Evolutionary conservation across 2,888 invertebrate species (phyloP).

Genomic region (Campopleginae sp.): DNA sequence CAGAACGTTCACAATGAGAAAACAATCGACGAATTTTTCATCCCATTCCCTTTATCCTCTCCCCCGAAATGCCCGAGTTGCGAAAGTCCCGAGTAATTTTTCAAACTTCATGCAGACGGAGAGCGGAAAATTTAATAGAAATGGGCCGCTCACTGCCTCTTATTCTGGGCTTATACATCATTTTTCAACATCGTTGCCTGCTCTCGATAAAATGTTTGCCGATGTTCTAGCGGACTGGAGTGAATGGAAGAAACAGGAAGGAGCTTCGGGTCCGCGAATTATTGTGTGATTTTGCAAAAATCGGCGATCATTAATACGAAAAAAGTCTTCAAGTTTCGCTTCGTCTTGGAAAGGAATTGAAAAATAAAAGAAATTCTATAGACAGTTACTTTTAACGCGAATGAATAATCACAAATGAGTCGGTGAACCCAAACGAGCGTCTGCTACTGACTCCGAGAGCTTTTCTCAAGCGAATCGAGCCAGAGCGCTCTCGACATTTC

Average conservation of each 20-base stretch:
- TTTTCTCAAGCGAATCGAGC: constrained; percentile 50
- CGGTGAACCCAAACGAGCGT: constrained; percentile 46
- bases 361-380: constrained; percentile 7
- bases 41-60: constrained; percentile 5
- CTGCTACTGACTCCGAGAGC: constrained; percentile 45
- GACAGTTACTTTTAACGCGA: constrained; percentile 9
- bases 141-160: constrained; percentile 4
- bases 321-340: neutral
- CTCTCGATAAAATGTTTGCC: constrained; percentile 21
- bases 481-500: constrained; percentile 39
- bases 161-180: constrained; percentile 26
- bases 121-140: constrained; percentile 51
- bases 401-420: constrained; percentile 46
- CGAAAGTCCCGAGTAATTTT: constrained; percentile 58
- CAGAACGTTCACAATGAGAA: constrained; percentile 52
- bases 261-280: neutral
- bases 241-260: constrained; percentile 1
- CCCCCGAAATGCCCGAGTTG: constrained; percentile 8
- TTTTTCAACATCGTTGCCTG: constrained; percentile 46
- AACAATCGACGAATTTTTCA: constrained; percentile 67
- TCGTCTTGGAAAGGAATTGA: neutral
- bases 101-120: constrained; percentile 50
- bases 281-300: neutral
- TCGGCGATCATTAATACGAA: neutral
- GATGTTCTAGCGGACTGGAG: neutral